Evolutionary conservation across 2,797 vertebrate genomes (phyloP).

Genomic region (Limnodromus scolopaceus): DNA sequence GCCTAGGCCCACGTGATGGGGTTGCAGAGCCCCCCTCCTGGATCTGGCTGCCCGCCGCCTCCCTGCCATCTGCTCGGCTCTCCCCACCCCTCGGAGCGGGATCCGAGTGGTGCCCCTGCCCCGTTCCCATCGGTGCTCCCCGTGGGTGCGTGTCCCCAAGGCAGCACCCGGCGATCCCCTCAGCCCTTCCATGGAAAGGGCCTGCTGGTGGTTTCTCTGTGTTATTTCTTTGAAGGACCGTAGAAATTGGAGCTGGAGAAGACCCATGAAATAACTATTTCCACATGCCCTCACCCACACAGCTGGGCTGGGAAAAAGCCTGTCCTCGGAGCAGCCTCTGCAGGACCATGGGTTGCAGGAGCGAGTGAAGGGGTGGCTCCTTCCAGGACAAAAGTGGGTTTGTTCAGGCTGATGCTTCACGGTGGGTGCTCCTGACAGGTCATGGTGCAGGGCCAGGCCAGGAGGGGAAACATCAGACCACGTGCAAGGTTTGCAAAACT

Average conservation of each 20-base stretch:
- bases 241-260: background rate
- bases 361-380: background rate
- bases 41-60: background rate
- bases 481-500: background rate
- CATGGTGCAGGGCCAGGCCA: background rate
- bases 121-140: background rate
- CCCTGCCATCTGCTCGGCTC: background rate
- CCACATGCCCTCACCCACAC: background rate
- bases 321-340: background rate
- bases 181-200: background rate
- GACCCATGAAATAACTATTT: slow-evolving; percentile 1
- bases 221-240: background rate
- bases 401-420: background rate
- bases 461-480: background rate
- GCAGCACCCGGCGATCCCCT: background rate
- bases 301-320: background rate
- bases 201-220: background rate
- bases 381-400: fast-evolving
- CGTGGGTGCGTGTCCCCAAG: fast-evolving
- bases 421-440: background rate
- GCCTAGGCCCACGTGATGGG: background rate
- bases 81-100: background rate
- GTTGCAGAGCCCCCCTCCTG: background rate
- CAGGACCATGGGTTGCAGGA: background rate
- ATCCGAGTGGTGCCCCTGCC: background rate